Evolutionary conservation across 2,888 invertebrate species (phyloP), one percentile per base, ranked within the genome.

Genomic region (Cenopis cana): DNA sequence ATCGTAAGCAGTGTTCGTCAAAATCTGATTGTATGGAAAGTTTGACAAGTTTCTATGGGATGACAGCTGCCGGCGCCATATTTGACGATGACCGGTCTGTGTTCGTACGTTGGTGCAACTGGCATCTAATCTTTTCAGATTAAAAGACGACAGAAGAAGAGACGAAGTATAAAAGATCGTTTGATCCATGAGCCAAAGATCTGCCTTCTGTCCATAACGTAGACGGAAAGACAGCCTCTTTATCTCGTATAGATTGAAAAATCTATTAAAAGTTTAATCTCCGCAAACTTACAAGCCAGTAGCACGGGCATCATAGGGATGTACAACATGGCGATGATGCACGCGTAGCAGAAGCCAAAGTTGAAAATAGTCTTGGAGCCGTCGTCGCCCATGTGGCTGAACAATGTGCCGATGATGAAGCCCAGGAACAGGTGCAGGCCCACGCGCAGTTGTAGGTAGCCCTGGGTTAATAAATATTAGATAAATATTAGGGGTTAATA

Each of bases 271-370:
- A 11, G n/a, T n/a, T n/a, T n/a, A n/a, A n/a, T 11, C 17, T 6
- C 3, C 2, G 8, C 12, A 66, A 79, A 94, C 96, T 96, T 93
- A 97, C 97, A 97, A 78, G 96, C 95, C 75, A 97, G 87, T 62
- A 97, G 87, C 55, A 97, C 95, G 2, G 97, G 97, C 94, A 97
- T 95, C 96, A 97, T 96, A 0, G 97, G 97, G 65, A 97, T 94
- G 82, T 97, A 97, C 80, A 97, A 94, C 88, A 97, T 96, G 36
- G 95, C 95, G 74, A 97, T 97, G 18, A 96, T 93, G 73, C 96
- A 96, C 0, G 96, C 96, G 81, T 96, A 97, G 79, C 96, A 97
- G 84, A 97, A 97, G 11, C 97, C 97, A 81, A 97, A 97, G 88
- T 97, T 97, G 84, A 96, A 97, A 33, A 97, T 89, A 0, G 97